Percentiles rank a stretch among this genome's conserved stretches.
phyloP scores from a whole-genome alignment of 2,888 invertebrate genomes.

The Dynastes tityus region DNA sequence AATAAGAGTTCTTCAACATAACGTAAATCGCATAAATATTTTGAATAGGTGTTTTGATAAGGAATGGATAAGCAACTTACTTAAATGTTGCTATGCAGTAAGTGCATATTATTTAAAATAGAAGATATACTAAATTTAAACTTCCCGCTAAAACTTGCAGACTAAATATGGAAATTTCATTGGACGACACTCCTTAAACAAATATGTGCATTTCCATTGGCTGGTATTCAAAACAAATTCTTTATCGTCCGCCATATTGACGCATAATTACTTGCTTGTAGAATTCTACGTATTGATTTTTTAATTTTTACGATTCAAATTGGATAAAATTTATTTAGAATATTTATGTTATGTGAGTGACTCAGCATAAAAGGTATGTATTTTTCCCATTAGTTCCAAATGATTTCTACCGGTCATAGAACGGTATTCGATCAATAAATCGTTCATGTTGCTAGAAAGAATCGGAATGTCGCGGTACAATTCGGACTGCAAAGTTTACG shows the following conservation, averaged over 20 bases:
- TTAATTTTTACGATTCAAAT: background rate
- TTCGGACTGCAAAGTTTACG: conserved; percentile 94
- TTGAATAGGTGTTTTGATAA: background rate
- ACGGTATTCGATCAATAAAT: conserved; percentile 46
- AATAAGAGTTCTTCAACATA: background rate
- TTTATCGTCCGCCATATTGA: conserved; percentile 50
- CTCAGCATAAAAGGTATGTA: conserved; percentile 25
- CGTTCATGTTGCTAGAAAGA: conserved; percentile 30
- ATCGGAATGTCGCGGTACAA: conserved; percentile 83
- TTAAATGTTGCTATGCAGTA: too few species aligned
- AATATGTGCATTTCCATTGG: conserved; percentile 50
- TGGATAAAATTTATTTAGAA: background rate
- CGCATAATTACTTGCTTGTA: conserved; percentile 21
- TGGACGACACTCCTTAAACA: conserved; percentile 50
- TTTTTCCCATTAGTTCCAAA: background rate
- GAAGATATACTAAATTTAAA: background rate
- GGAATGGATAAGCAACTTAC: too few species aligned
- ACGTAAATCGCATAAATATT: background rate
- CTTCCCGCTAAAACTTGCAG: conserved; percentile 22
- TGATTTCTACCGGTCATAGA: conserved; percentile 2
- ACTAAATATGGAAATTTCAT: conserved; percentile 41
- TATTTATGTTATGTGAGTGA: conserved; percentile 17
- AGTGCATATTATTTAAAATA: background rate
- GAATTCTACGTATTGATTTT: conserved; percentile 8
- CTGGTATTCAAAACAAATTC: conserved; percentile 52